phyloP scores from a whole-genome alignment of 2,888 invertebrate species.

The Lasioglossum morio region DNA sequence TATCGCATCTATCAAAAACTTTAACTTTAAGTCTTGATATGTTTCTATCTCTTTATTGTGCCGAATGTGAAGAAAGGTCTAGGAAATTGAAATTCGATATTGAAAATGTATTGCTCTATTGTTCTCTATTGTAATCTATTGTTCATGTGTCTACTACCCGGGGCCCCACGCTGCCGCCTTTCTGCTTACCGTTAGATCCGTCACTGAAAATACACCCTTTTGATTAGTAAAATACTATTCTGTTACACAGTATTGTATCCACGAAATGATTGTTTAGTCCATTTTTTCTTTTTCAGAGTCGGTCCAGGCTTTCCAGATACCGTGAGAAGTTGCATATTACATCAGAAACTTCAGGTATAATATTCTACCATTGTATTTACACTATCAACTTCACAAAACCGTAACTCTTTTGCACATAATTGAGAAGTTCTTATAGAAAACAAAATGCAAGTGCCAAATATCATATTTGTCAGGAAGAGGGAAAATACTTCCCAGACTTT shows the following conservation, averaged over 20 bases:
- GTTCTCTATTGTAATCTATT: too few relatives aligned
- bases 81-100: too few relatives aligned
- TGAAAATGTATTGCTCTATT: too few relatives aligned
- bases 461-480: neutral
- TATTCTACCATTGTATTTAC: neutral
- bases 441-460: neutral
- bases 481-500: neutral
- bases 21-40: too few relatives aligned
- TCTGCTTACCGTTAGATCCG: too few relatives aligned
- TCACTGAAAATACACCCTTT: neutral
- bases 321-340: conserved; percentile 92
- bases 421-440: neutral
- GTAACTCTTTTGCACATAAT: neutral
- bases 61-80: too few relatives aligned
- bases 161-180: too few relatives aligned
- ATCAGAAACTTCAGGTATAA: conserved; percentile 96
- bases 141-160: too few relatives aligned
- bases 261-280: neutral
- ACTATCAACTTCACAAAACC: neutral
- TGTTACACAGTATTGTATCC: neutral
- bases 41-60: too few relatives aligned
- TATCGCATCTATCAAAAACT: too few relatives aligned
- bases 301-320: conserved; percentile 94
- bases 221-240: neutral
- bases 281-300: conserved; percentile 86